Evolutionary conservation across 37 sponge, comb jelly and placozoan genomes (phyloP), one percentile per base, ranked within the genome.

Genomic region (Eunapius fragilis): DNA sequence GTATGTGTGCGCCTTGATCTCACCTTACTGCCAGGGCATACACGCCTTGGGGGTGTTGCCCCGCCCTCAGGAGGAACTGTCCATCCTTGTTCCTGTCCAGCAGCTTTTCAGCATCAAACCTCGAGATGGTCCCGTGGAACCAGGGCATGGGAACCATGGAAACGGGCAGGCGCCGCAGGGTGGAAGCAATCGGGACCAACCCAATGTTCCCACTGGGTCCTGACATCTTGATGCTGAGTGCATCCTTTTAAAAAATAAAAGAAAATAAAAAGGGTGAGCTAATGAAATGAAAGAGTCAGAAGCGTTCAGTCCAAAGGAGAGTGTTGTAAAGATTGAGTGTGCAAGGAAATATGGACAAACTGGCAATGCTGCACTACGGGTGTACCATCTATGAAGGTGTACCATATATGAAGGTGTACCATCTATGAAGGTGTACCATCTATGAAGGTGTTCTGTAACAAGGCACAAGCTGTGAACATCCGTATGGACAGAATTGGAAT

Each of bases 141-240:
- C 91, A 94, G 49, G 84, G 84, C 94, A 94, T 94, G 68, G 94
- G 94, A 25, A 77, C 31, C 35, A 94, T 58, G 19, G 81, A 69
- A 38, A 94, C 70, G 9, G 83, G 70, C 0, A 25, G 28, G 25
- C 94, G 75, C 25, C 72, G 37, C 68, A 81, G 34, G 28, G 90
- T 36, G 35, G 32, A 22, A 22, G 81, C 68, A 7, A 34, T 23
- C 9, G 76, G 85, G 31, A 94, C 87, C 37, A 81, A 26, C 26
- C 91, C 91, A 37, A 82, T 77, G 26, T 38, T 74, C 12, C 94
- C 94, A 78, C 88, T 86, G 2, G 84, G 67, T 30, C 49, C 50
- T 12, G 70, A 30, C 27, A 71, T 85, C 58, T 84, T 80, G 35
- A 35, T 81, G 31, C 81, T 34, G 30, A 70, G 45, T 23, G 72